These are phyloP conservation scores for Macropodus opercularis DNA, from an alignment of 2,797 vertebrate genomes.

Conservation along the genomic window DNA sequence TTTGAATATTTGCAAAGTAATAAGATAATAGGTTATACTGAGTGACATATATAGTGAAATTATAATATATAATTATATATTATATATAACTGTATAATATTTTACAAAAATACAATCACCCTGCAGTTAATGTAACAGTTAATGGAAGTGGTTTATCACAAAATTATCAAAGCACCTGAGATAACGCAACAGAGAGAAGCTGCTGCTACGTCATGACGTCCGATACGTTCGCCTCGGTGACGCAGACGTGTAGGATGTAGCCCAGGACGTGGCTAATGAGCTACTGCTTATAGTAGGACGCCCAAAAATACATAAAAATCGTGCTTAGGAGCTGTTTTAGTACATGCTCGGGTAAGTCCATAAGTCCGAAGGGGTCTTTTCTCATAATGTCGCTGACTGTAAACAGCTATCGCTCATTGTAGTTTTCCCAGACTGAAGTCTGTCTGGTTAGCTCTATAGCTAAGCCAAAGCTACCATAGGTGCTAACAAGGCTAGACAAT, in stretches of 20 bases:
- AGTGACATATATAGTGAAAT: no score
- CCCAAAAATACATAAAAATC: slow-evolving; percentile 43
- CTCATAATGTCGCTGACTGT: background rate
- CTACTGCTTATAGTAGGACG: slow-evolving; percentile 50
- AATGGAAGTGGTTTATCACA: no score
- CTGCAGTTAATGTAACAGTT: no score
- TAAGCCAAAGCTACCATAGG: slow-evolving; percentile 49
- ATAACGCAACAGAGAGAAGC: no score
- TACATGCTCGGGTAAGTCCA: slow-evolving; percentile 55
- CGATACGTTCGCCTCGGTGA: slow-evolving; percentile 7
- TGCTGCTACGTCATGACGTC: slow-evolving; percentile 54
- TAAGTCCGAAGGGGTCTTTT: background rate
- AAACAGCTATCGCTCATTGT: background rate
- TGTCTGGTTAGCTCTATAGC: slow-evolving; percentile 62
- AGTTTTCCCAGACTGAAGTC: slow-evolving; percentile 23
- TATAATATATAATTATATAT: no score
- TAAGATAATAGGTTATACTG: no score
- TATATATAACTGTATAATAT: no score
- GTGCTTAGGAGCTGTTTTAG: slow-evolving; percentile 12
- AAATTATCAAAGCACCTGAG: no score
- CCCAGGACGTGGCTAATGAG: slow-evolving; percentile 72
- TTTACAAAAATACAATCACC: no score
- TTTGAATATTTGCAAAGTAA: no score
- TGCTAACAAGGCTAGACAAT: slow-evolving; percentile 34
- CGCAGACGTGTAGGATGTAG: slow-evolving; percentile 70